Percentiles rank a stretch among this genome's conserved stretches.
Evolutionary conservation across 2,888 invertebrate genomes (phyloP).

Genomic region (Rhamnusium bicolor): DNA sequence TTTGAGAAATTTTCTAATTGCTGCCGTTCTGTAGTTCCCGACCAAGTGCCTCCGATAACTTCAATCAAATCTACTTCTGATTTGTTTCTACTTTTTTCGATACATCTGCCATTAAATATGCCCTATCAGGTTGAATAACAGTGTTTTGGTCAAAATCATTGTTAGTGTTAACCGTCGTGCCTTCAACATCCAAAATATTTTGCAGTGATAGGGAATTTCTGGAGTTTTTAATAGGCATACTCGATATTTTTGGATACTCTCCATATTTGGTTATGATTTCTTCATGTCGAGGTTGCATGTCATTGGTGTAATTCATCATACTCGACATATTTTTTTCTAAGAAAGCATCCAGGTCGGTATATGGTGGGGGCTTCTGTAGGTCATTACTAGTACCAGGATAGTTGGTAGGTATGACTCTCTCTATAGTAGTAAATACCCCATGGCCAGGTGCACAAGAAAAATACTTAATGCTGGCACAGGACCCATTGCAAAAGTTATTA

Average conservation of each 20-base stretch:
- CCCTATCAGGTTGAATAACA: slow-evolving; percentile 67
- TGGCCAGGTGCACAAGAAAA: slow-evolving; percentile 66
- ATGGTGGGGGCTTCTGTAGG: slow-evolving; percentile 24
- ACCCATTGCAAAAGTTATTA: slow-evolving; percentile 67
- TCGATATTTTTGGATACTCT: slow-evolving; percentile 58
- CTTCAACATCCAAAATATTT: slow-evolving; percentile 64
- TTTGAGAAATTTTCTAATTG: slow-evolving; percentile 59
- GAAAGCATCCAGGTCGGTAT: slow-evolving; percentile 53
- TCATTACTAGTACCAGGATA: slow-evolving; percentile 41
- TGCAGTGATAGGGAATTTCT: slow-evolving; percentile 65
- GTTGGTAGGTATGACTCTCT: slow-evolving; percentile 62
- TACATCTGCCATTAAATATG: slow-evolving; percentile 60
- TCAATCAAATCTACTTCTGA: slow-evolving; percentile 68
- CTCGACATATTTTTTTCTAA: slow-evolving; percentile 57
- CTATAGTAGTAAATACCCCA: slow-evolving; percentile 68
- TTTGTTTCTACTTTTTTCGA: slow-evolving; percentile 60
- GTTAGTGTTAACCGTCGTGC: slow-evolving; percentile 65
- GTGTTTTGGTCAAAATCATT: slow-evolving; percentile 70
- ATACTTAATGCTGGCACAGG: slow-evolving; percentile 66
- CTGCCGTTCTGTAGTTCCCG: slow-evolving; percentile 58
- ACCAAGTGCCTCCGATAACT: slow-evolving; percentile 64
- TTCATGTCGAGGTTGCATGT: slow-evolving; percentile 58
- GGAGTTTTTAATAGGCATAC: slow-evolving; percentile 54
- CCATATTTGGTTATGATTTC: slow-evolving; percentile 65
- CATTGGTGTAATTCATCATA: slow-evolving; percentile 48